Conservation (phyloP, 2,113 vertebrate genomes). For the Lanius collurio region DNA sequence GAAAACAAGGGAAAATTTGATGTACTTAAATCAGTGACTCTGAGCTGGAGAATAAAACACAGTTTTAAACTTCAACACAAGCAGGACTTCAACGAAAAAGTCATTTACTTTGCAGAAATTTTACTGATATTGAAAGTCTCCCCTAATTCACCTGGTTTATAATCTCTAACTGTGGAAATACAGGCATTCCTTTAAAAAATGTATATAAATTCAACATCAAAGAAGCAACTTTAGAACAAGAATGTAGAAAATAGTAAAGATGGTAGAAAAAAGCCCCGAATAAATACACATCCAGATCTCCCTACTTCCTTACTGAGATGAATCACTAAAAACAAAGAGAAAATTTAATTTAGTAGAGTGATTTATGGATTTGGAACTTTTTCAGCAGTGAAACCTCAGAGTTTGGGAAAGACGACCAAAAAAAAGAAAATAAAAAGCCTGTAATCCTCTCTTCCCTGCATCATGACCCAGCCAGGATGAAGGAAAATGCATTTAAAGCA, state of each 20-base stretch:
- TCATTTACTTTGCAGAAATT: not conserved
- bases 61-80: not conserved
- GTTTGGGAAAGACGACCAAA: not conserved
- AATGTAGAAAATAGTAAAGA: not conserved
- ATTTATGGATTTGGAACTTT: not conserved
- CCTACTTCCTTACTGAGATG: not conserved
- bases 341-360: not conserved
- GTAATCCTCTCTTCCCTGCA: not conserved
- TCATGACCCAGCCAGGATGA: not conserved
- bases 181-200: not conserved
- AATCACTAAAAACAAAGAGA: not conserved
- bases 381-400: not conserved
- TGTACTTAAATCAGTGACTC: not conserved
- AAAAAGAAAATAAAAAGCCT: no score
- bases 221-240: not conserved
- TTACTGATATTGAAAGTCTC: not conserved
- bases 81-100: not conserved
- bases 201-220: not conserved
- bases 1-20: not conserved
- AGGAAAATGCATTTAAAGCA: not conserved
- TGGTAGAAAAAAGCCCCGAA: fast-evolving
- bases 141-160: not conserved
- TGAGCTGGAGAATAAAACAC: not conserved
- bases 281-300: not conserved
- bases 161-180: not conserved